Conservation (phyloP, 2,113 vertebrate species). For the Melospiza georgiana region DNA sequence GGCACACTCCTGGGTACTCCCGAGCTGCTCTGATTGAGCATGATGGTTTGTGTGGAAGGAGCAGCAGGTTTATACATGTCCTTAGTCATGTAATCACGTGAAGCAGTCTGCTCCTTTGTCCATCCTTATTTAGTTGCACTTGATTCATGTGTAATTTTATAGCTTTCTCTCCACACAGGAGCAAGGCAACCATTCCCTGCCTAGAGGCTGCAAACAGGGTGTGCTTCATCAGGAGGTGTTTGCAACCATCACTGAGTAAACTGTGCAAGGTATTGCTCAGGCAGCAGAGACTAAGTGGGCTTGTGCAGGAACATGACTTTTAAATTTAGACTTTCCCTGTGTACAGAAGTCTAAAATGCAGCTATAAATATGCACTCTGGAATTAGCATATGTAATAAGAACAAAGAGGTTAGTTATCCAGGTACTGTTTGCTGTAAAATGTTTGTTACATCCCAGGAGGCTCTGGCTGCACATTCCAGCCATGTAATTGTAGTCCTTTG, state of each 20-base stretch:
- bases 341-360: background rate
- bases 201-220: background rate
- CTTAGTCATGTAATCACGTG: background rate
- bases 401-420: background rate
- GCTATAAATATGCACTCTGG: background rate
- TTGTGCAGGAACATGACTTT: background rate
- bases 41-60: background rate
- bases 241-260: accelerated
- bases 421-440: background rate
- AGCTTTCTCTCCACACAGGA: accelerated
- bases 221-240: background rate
- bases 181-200: background rate
- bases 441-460: background rate
- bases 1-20: accelerated
- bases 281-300: background rate
- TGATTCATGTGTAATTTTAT: background rate
- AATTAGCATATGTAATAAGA: background rate
- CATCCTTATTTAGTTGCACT: background rate
- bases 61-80: background rate
- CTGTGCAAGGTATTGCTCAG: accelerated
- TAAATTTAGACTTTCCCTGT: background rate
- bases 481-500: background rate
- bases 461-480: background rate
- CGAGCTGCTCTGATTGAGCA: background rate
- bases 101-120: background rate